Evolutionary conservation across 2,113 vertebrate genomes (phyloP).

Genomic region (Oxyura jamaicensis): DNA sequence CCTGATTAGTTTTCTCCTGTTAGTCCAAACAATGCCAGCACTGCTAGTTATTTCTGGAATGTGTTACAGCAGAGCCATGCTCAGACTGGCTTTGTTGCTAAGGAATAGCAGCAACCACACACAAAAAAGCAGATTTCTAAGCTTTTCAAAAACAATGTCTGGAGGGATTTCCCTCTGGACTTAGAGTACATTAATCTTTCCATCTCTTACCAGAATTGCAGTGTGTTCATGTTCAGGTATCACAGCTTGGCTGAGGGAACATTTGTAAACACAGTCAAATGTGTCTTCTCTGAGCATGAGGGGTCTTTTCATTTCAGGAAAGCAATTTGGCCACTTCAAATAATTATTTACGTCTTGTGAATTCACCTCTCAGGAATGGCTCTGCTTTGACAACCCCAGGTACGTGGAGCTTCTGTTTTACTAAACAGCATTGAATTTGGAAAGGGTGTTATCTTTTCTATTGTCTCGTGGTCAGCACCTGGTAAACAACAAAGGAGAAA

Average conservation of each 20-base stretch:
- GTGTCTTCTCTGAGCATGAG: background rate
- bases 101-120: slow-evolving; percentile 35
- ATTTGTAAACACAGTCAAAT: slow-evolving; percentile 35
- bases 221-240: background rate
- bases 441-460: background rate
- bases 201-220: background rate
- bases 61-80: slow-evolving; percentile 2
- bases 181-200: slow-evolving; percentile 22
- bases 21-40: slow-evolving; percentile 14
- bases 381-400: background rate
- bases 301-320: background rate
- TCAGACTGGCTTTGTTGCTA: slow-evolving; percentile 54
- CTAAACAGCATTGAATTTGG: background rate
- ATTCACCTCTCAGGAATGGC: background rate
- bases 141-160: slow-evolving; percentile 34
- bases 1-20: background rate
- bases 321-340: background rate
- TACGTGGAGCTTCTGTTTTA: background rate
- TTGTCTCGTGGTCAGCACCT: background rate
- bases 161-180: slow-evolving; percentile 54
- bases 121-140: slow-evolving; percentile 37
- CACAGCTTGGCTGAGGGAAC: background rate
- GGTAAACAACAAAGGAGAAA: background rate
- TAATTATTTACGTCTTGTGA: background rate
- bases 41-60: slow-evolving; percentile 54